Base-by-base conservation (phyloP, 2,888 invertebrate genomes). In the Sepiola atlantica region DNA sequence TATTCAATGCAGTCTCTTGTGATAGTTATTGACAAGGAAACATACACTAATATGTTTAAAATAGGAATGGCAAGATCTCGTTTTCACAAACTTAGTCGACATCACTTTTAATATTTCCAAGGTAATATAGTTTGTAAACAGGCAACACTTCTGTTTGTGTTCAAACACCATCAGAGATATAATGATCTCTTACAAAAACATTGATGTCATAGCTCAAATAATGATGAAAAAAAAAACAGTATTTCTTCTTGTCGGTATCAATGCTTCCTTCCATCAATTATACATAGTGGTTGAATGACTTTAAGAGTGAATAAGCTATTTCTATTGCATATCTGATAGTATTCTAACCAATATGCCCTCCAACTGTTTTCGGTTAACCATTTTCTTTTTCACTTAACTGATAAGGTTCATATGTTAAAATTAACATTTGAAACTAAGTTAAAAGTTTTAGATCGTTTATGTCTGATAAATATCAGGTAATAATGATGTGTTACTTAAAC, bases 61-160 rank as follows among this genome's bases (percentile, higher is more conserved):
- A 77, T n/a, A 77, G 77, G n/a, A 77, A 77, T 77, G n/a, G n/a
- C n/a, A n/a, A 32, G n/a, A 77, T 77, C 77, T 77, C n/a, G 32
- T n/a, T 77, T 77, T 32, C 77, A 77, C n/a, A 32, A n/a, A 32
- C 77, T 77, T 77, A 61, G 61, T 21, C 32, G 77, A n/a, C n/a
- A 77, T 77, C 77, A 77, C 77, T 77, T 77, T 77, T 77, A 77
- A 77, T 77, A 77, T 77, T 77, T 77, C 77, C 77, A 77, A 77
- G n/a, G 77, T 77, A 77, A 77, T 77, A 77, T 77, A 32, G 77
- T 77, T 77, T 77, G 77, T n/a, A 77, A 77, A 77, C n/a, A 77
- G 18, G 14, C n/a, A 77, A n/a, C 77, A 77, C 77, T n/a, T 77
- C 77, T 77, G n/a, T 32, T 77, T n/a, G 77, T 77, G n/a, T 77